phyloP scores from a whole-genome alignment of 2,113 vertebrate genomes.

The Hippocampus guttulatus region DNA sequence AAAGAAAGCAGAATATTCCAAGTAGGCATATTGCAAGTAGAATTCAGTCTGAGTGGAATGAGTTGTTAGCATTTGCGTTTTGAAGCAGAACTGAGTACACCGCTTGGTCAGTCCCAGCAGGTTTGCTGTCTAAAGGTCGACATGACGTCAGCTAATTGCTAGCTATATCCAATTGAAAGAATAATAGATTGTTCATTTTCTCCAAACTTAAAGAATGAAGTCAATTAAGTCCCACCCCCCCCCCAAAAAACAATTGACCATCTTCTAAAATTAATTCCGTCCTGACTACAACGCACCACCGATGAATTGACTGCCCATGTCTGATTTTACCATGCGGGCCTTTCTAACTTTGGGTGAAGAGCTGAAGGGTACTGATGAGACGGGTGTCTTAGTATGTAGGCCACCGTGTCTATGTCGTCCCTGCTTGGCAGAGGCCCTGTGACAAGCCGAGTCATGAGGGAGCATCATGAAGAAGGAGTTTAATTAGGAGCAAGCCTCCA shows the following conservation, averaged over 20 bases:
- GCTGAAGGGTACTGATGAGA: constrained; percentile 70
- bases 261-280: no score
- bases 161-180: no score
- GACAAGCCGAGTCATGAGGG: constrained; percentile 73
- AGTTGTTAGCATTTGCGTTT: neutral
- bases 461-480: constrained; percentile 73
- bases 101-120: neutral
- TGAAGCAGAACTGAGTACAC: neutral
- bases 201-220: no score
- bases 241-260: no score
- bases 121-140: neutral
- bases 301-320: neutral
- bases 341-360: constrained; percentile 39
- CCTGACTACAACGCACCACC: neutral
- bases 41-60: neutral
- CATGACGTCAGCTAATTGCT: neutral
- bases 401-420: constrained; percentile 69
- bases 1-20: constrained; percentile 8
- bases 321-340: constrained; percentile 28
- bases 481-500: constrained; percentile 78
- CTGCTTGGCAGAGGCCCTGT: constrained; percentile 65
- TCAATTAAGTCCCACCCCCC: no score
- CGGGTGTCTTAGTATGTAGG: constrained; percentile 74
- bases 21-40: neutral
- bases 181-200: no score